Conservation (phyloP, 1,140 invertebrate genomes). For the Lamellibrachia luymesi region DNA sequence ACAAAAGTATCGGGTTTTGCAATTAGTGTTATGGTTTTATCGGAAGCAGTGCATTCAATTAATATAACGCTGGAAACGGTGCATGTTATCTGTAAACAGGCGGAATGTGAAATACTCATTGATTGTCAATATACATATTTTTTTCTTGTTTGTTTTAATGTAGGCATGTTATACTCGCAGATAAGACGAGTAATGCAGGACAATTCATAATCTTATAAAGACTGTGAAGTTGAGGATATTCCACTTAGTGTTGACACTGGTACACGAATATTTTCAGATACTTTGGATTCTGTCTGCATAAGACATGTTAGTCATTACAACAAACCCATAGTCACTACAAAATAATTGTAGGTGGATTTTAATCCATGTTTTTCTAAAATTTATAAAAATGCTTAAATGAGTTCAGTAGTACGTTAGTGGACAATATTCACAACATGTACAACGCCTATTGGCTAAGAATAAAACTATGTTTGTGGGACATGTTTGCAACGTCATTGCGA, state of each 20-base stretch:
- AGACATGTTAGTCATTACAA: too few relatives aligned
- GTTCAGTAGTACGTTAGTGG: background rate
- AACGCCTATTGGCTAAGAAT: too few relatives aligned
- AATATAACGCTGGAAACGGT: background rate
- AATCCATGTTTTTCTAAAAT: background rate
- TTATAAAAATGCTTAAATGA: background rate
- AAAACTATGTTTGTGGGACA: too few relatives aligned
- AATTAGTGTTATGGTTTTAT: background rate
- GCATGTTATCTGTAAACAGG: background rate
- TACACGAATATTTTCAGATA: too few relatives aligned
- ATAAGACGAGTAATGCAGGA: background rate
- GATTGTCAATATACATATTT: background rate
- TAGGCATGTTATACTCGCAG: background rate
- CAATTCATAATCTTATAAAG: too few relatives aligned
- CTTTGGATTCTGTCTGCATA: too few relatives aligned
- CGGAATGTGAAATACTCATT: background rate
- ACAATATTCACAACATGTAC: too few relatives aligned
- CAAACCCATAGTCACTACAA: too few relatives aligned
- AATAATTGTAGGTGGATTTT: too few relatives aligned
- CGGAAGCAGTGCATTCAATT: background rate
- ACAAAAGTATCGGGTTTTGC: background rate
- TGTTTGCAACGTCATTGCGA: too few relatives aligned
- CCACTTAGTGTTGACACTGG: too few relatives aligned
- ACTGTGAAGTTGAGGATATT: too few relatives aligned
- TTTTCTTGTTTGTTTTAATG: background rate